Base-by-base conservation (phyloP, 2,888 invertebrate genomes). In the Yponomeuta evonymella region DNA sequence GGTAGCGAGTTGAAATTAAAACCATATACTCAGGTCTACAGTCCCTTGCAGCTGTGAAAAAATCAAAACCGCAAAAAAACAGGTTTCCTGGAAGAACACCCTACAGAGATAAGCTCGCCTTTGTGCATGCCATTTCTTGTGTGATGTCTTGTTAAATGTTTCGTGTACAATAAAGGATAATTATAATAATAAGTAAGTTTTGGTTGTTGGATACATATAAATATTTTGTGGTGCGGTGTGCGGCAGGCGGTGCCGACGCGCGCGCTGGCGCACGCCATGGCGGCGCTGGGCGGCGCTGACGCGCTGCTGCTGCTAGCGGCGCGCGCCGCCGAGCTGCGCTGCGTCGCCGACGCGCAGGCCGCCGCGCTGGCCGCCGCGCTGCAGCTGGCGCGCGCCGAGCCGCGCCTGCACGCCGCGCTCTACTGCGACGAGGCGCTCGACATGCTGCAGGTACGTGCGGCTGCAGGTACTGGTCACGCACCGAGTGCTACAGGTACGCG, bases 301-400 rank as follows among this genome's bases (percentile, higher is more conserved):
- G 87, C 94, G 67, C 91, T 96, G 77, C 84, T 96, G 1, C 95
- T 94, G 75, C 85, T 96, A 0, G 95, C 95, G 77, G 96, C 95
- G 88, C 93, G 95, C 95, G 93, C 95, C 73, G 95, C 96, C 30
- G 96, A 96, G 79, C 80, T 95, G 29, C 90, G 93, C 8, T 93
- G 94, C 12, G 88, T 83, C 8, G 93, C 94, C 6, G 88, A 87
- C 70, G 93, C 94, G 69, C 95, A 96, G 81, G 94, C 95, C 2
- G 76, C 86, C 74, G 95, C 95, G 1, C 84, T 96, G 73, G 90
- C 93, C 71, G 80, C 94, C 15, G 79, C 95, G 68, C 86, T 96
- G 30, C 93, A 93, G 63, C 86, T 94, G 71, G 93, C 94, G 29
- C 92, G 94, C 65, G 90, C 92, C 6, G 95, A 95, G 81, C 89